Evolutionary conservation across 92 coral and sea anemone genomes (phyloP).

Genomic region (Blastomussa wellsi): DNA sequence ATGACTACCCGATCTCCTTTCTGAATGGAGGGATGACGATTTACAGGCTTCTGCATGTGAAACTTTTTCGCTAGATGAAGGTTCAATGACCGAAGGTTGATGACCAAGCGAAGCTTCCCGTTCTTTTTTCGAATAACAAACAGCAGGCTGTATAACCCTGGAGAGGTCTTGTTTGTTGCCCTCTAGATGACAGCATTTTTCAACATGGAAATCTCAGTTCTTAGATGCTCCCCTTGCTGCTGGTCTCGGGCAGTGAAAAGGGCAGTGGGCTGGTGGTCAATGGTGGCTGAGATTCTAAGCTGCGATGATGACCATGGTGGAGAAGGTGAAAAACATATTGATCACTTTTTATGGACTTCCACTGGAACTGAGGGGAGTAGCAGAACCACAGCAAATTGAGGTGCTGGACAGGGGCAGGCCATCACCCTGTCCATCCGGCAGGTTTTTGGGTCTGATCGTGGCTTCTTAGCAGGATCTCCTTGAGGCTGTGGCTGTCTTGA

Average conservation of each 20-base stretch:
- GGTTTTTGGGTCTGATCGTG: not conserved
- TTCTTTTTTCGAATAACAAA: too few species aligned
- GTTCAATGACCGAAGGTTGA: too few species aligned
- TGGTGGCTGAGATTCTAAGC: not conserved
- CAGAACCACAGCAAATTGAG: not conserved
- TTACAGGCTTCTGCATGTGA: too few species aligned
- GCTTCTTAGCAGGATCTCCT: conserved; percentile 15
- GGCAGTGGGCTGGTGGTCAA: conserved; percentile 2
- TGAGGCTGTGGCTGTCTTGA: not conserved
- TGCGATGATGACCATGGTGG: conserved; percentile 17
- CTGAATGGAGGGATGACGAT: too few species aligned
- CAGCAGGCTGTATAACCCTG: too few species aligned
- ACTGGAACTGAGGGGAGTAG: conserved; percentile 27
- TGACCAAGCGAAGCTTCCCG: too few species aligned
- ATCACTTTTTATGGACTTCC: conserved; percentile 29
- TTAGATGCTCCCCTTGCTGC: too few species aligned
- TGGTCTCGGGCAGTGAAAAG: too few species aligned
- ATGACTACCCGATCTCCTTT: not conserved
- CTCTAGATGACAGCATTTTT: too few species aligned
- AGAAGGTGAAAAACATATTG: conserved; percentile 14
- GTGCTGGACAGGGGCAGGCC: conserved; percentile 34
- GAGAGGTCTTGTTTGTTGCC: too few species aligned
- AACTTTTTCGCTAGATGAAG: too few species aligned
- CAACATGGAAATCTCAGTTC: too few species aligned
- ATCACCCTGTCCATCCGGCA: conserved; percentile 22